A percentile compares a stretch with the other conserved stretches of the same genome.
phyloP scores from a whole-genome alignment of 2,797 vertebrate genomes.

The Botia kubotai region DNA sequence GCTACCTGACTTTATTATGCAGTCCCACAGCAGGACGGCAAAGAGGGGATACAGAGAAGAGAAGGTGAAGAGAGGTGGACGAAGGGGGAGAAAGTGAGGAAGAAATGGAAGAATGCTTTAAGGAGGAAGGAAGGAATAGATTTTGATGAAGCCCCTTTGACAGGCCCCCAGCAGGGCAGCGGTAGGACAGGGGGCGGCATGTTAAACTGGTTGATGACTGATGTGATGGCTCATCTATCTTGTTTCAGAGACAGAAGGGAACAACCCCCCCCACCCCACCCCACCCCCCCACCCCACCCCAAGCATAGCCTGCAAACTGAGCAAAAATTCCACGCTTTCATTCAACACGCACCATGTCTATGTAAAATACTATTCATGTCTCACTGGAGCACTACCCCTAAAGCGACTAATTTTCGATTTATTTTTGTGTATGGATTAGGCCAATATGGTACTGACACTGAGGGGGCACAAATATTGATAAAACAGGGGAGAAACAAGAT shows the following conservation, averaged over 20 bases:
- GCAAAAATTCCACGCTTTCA: constrained; percentile 20
- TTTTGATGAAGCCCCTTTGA: constrained; percentile 36
- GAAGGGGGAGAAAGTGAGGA: background rate
- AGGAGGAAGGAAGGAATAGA: constrained; percentile 3
- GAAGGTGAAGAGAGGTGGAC: constrained; percentile 7
- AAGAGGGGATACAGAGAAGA: constrained; percentile 17
- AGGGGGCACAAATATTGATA: background rate
- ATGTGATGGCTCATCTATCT: constrained; percentile 67
- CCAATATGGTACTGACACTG: background rate
- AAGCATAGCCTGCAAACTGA: background rate
- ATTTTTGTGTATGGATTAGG: too few relatives aligned
- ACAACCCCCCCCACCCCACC: constrained; percentile 51
- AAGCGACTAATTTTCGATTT: too few relatives aligned
- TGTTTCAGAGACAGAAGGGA: constrained; percentile 55
- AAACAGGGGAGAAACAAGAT: background rate
- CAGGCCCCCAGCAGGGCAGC: constrained; percentile 56
- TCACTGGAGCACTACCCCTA: background rate
- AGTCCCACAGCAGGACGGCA: constrained; percentile 42
- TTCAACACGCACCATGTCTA: constrained; percentile 25
- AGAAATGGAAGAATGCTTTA: constrained; percentile 1
- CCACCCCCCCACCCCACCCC: constrained; percentile 35
- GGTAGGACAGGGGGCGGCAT: constrained; percentile 55
- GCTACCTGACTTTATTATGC: constrained; percentile 57
- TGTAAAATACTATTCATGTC: background rate
- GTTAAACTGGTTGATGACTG: constrained; percentile 64